Percentiles rank a stretch among this genome's conserved stretches.
Conservation (phyloP, 2,113 vertebrate species). For the Urocitellus parryii region DNA sequence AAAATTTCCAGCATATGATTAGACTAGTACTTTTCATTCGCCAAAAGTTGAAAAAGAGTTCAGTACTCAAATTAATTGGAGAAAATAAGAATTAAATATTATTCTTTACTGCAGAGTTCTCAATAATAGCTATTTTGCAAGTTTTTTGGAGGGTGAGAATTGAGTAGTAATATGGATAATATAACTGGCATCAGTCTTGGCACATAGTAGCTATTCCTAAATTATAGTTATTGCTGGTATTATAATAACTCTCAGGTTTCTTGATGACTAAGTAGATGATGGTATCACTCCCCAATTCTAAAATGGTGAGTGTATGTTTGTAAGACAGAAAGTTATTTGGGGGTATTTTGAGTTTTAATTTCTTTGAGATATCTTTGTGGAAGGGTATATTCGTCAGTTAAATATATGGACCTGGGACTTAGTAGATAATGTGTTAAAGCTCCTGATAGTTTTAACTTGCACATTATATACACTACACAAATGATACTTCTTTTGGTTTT, state of each 20-base stretch:
- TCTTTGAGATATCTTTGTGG: not conserved
- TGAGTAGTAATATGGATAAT: constrained; percentile 9
- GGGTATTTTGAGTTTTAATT: not conserved
- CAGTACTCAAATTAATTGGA: not conserved
- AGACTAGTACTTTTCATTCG: not conserved
- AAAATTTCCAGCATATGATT: not conserved
- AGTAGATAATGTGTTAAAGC: not conserved
- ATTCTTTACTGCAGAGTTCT: too few species aligned
- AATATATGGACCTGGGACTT: not conserved
- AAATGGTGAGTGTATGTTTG: not conserved
- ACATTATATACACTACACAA: not conserved
- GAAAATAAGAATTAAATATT: not conserved
- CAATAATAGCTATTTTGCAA: too few species aligned
- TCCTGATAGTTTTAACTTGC: not conserved
- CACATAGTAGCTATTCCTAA: not conserved
- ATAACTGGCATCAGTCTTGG: not conserved
- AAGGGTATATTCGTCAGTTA: not conserved
- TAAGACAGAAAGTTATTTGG: not conserved
- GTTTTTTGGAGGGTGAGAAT: not conserved
- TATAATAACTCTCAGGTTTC: not conserved
- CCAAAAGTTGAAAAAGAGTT: not conserved
- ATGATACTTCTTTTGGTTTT: constrained; percentile 29
- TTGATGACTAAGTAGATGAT: constrained; percentile 17
- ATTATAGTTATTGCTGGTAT: not conserved
- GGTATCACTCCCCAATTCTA: not conserved